These are phyloP conservation scores for Drosophila nebulosa DNA, from an alignment of 1,140 invertebrate species.

Conservation along the genomic window DNA sequence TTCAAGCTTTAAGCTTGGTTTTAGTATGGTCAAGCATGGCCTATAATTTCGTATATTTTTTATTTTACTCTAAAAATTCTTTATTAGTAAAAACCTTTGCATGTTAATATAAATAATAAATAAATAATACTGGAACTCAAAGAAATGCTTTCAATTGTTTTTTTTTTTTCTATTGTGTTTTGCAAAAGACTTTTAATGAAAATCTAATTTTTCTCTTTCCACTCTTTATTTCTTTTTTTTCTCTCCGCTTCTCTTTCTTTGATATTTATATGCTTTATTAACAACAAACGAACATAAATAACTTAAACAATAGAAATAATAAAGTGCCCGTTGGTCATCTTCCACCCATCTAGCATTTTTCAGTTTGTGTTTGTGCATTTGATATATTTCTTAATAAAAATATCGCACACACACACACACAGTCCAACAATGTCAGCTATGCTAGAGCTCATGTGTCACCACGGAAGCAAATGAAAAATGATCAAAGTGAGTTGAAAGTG, in stretches of 20 bases:
- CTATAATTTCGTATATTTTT: too few species aligned
- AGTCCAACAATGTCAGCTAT: conserved; percentile 16
- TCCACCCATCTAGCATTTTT: conserved; percentile 4
- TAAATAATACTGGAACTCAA: too few species aligned
- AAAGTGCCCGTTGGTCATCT: conserved; percentile 47
- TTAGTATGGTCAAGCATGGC: too few species aligned
- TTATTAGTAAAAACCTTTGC: too few species aligned
- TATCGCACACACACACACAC: conserved; percentile 25
- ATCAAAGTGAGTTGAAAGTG: conserved; percentile 69
- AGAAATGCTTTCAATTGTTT: neutral
- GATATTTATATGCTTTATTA: neutral
- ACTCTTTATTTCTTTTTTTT: neutral
- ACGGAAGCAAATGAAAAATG: conserved; percentile 66
- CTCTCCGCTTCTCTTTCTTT: neutral
- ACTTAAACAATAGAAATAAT: conserved; percentile 53
- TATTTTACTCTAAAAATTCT: too few species aligned
- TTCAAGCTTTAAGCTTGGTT: too few species aligned
- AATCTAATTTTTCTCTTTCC: neutral
- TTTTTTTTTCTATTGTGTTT: neutral
- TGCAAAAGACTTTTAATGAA: neutral
- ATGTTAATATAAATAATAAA: too few species aligned
- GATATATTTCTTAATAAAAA: conserved; percentile 77
- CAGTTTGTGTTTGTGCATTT: conserved; percentile 58
- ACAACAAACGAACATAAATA: conserved; percentile 33
- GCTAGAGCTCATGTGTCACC: conserved; percentile 62